These are phyloP conservation scores for Rhombomys opimus DNA, from an alignment of 2,113 vertebrate genomes.

Conservation along the genomic window DNA sequence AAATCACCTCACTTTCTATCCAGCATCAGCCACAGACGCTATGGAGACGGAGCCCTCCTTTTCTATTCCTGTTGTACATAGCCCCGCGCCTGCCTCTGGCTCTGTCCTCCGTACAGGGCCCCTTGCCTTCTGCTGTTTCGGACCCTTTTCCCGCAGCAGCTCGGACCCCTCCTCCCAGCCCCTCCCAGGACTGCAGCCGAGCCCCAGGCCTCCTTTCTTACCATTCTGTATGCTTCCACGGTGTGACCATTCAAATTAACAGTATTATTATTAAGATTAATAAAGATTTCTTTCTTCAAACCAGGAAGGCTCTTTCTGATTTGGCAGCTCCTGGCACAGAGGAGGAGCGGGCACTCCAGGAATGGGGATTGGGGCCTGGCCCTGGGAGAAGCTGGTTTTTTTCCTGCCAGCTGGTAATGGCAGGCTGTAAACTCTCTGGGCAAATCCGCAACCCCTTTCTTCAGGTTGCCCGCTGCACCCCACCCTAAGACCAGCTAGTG, in stretches of 20 bases:
- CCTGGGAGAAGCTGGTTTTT: not conserved
- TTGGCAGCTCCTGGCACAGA: not conserved
- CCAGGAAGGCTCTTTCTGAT: conserved; percentile 81
- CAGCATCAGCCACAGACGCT: conserved; percentile 81
- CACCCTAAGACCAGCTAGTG: not conserved
- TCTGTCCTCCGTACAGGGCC: conserved; percentile 80
- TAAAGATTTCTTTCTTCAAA: conserved; percentile 92
- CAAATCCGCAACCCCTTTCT: no score
- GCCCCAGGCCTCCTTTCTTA: conserved; percentile 78
- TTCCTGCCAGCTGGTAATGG: not conserved
- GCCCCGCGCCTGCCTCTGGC: conserved; percentile 59
- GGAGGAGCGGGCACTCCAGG: not conserved
- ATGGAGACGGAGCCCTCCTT: conserved; percentile 83
- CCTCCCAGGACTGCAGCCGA: conserved; percentile 71
- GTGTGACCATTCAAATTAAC: conserved; percentile 87
- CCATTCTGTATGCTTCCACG: conserved; percentile 88
- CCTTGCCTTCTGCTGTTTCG: conserved; percentile 77
- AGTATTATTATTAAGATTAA: conserved; percentile 88
- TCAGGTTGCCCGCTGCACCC: not conserved
- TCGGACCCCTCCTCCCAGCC: not conserved
- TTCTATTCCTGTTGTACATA: conserved; percentile 88
- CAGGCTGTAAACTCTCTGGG: not conserved
- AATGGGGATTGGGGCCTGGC: not conserved
- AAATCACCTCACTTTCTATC: conserved; percentile 85
- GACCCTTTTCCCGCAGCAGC: conserved; percentile 81